Conservation (phyloP, 2,888 invertebrate genomes). For the Thera britannica region DNA sequence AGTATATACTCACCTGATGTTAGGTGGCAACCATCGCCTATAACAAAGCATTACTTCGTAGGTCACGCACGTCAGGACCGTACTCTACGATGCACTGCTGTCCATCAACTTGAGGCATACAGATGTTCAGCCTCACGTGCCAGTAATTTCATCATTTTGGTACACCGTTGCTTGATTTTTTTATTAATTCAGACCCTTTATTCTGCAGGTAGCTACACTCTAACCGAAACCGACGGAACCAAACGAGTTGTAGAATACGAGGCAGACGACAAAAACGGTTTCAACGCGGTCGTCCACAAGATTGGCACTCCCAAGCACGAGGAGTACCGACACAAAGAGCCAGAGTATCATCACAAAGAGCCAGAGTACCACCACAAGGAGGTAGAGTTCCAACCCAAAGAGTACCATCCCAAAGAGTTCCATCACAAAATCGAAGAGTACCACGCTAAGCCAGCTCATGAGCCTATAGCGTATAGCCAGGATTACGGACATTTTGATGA, state of each 20-base stretch:
- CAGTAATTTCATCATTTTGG: too few species aligned
- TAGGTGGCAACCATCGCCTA: too few species aligned
- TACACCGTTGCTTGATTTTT: not conserved
- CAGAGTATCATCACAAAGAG: slow-evolving; percentile 31
- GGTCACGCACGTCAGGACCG: too few species aligned
- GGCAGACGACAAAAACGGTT: slow-evolving; percentile 85
- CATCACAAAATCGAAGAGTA: slow-evolving; percentile 39
- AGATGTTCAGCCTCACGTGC: too few species aligned
- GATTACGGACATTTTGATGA: slow-evolving; percentile 64
- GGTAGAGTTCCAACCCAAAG: slow-evolving; percentile 42
- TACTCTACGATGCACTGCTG: too few species aligned
- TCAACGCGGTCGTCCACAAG: slow-evolving; percentile 85
- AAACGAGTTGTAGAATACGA: slow-evolving; percentile 85
- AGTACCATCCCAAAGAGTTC: slow-evolving; percentile 33
- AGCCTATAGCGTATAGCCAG: slow-evolving; percentile 57
- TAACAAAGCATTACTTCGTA: too few species aligned
- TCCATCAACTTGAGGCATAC: too few species aligned
- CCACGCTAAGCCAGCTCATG: slow-evolving; percentile 49
- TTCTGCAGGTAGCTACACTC: slow-evolving; percentile 80
- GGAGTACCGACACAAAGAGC: slow-evolving; percentile 32
- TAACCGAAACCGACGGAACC: slow-evolving; percentile 84
- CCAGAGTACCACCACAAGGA: slow-evolving; percentile 39
- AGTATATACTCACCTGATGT: too few species aligned
- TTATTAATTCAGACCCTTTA: not conserved
- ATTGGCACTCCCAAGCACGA: slow-evolving; percentile 76